Percentiles rank a stretch among this genome's conserved stretches.
Conservation (phyloP, 2,888 invertebrate species). For the Himalopsyche tibetana region DNA sequence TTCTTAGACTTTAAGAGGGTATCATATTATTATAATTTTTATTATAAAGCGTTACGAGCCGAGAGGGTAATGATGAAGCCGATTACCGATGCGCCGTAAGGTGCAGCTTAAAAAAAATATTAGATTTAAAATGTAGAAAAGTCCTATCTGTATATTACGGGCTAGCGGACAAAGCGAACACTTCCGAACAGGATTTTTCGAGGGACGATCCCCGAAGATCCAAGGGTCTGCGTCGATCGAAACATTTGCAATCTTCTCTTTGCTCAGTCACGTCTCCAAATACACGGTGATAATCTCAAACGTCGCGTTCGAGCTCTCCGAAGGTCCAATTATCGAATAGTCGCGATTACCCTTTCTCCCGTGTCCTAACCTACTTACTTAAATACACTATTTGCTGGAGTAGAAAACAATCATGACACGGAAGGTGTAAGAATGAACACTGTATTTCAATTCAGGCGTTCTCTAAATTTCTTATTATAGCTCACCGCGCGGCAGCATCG, state of each 20-base stretch:
- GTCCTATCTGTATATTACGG: constrained; percentile 48
- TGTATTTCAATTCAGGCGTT: not conserved
- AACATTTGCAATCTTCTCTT: constrained; percentile 12
- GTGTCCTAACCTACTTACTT: constrained; percentile 55
- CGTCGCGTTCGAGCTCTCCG: not conserved
- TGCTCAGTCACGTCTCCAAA: constrained; percentile 22
- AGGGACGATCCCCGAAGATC: not conserved
- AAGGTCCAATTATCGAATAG: constrained; percentile 39
- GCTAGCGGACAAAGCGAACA: constrained; percentile 51
- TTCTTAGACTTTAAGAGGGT: constrained; percentile 20
- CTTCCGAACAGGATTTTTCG: constrained; percentile 2
- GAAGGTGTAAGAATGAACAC: constrained; percentile 4
- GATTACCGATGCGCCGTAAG: constrained; percentile 20
- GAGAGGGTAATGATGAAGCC: constrained; percentile 24
- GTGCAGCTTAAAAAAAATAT: constrained; percentile 35
- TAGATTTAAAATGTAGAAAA: constrained; percentile 45
- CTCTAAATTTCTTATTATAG: not conserved
- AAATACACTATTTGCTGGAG: constrained; percentile 53
- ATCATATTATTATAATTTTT: constrained; percentile 20
- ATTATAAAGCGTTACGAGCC: constrained; percentile 9
- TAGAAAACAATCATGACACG: constrained; percentile 48
- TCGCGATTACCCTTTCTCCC: constrained; percentile 58
- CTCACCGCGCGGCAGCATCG: not conserved
- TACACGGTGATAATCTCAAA: not conserved
- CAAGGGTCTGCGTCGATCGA: not conserved